Evolutionary conservation across 2,113 vertebrate genomes (phyloP), one percentile per base, ranked within the genome.

Genomic region (Toxostoma redivivum): DNA sequence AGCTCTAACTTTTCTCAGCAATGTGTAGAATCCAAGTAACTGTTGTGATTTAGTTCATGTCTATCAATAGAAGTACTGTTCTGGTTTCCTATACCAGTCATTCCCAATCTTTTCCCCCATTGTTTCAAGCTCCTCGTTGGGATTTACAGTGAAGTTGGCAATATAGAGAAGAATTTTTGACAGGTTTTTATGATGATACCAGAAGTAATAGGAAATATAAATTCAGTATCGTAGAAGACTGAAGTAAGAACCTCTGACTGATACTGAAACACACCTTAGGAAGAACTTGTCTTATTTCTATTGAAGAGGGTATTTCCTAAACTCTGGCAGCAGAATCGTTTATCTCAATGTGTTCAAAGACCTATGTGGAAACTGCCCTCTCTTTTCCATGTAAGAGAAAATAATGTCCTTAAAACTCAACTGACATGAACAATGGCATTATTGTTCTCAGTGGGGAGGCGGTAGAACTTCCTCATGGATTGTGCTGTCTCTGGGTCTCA

Each of bases 401-500:
- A 84, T 28, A 33, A 90, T 40, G 61, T 62, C 28, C 67, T 65
- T 56, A 70, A 92, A 83, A 80, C 22, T 40, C 86, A 62, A 7
- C 58, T 81, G 62, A 37, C 31, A 21, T 15, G 28, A 73, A 78
- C 92, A 95, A 58, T 33, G 78, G 42, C 38, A 38, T 66, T 51
- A 64, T 58, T 96, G 95, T 92, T 95, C 90, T 87, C 81, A 90
- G 86, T 16, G 12, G 77, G 85, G 35, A 38, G 83, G 62, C 53
- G 44, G 71, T 12, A 64, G 84, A 92, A 58, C 50, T 86, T 72
- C 84, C 54, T 60, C 78, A 14, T 19, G 79, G 91, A 69, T 54
- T 17, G 40, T 45, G 20, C 84, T 71, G 48, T 45, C 78, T 85
- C 95, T 82, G 38, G 74, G 57, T 58, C 50, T 92, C 37, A 94